phyloP scores from a whole-genome alignment of 2,797 vertebrate genomes.

The Chiroxiphia lanceolata region DNA sequence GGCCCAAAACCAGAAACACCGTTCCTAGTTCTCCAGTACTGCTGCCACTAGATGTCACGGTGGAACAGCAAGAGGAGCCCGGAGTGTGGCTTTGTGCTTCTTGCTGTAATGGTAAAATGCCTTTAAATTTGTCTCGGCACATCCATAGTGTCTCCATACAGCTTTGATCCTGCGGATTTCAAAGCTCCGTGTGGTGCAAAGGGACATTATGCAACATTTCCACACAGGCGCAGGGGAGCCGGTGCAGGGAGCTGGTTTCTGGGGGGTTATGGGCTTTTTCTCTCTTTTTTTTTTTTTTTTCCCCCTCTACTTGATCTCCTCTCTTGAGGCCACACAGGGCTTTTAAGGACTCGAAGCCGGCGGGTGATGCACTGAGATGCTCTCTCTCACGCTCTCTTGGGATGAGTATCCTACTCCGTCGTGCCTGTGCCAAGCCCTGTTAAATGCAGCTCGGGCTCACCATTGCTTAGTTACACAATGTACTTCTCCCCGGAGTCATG shows the following conservation, averaged over 20 bases:
- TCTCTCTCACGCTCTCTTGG: conserved; percentile 47
- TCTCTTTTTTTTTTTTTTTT: rapidly evolving
- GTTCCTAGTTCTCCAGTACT: not conserved
- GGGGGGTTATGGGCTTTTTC: not conserved
- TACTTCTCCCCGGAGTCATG: conserved; percentile 35
- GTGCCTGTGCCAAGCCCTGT: conserved; percentile 28
- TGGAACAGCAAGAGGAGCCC: not conserved
- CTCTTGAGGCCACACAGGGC: not conserved
- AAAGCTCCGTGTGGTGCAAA: not conserved
- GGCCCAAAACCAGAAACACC: not conserved
- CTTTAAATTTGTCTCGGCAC: not conserved
- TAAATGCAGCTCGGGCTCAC: conserved; percentile 21
- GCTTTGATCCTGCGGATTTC: not conserved
- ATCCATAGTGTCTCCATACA: not conserved
- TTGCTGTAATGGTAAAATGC: not conserved
- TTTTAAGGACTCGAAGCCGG: not conserved
- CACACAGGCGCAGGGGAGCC: not conserved
- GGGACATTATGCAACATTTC: not conserved
- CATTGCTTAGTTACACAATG: conserved; percentile 48
- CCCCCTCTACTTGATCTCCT: not conserved
- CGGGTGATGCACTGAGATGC: not conserved
- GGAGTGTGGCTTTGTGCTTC: not conserved
- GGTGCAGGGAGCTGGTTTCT: not conserved
- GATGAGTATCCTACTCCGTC: not conserved
- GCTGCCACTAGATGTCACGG: conserved; percentile 53